Conservation (phyloP, 2,888 invertebrate species). For the Polymixis flavicincta region DNA sequence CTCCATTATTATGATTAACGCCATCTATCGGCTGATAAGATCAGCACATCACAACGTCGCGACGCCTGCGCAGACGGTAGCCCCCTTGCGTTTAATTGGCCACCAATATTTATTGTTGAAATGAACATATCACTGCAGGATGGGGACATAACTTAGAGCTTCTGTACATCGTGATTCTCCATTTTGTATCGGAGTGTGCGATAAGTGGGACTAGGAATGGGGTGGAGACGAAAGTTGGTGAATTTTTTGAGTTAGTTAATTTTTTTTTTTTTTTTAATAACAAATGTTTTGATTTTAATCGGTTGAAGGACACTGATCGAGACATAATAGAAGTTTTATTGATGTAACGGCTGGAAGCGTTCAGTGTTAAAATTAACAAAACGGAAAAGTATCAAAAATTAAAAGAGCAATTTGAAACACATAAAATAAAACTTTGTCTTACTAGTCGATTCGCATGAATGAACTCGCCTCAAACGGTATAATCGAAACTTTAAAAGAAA, state of each 20-base stretch:
- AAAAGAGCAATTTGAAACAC: not conserved
- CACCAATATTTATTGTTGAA: slow-evolving; percentile 89
- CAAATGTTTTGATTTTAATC: not conserved
- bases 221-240: slow-evolving; percentile 69
- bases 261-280: not conserved
- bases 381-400: not conserved
- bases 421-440: not conserved
- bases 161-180: slow-evolving; percentile 87
- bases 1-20: slow-evolving; percentile 64
- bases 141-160: slow-evolving; percentile 88
- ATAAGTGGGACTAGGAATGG: slow-evolving; percentile 79
- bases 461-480: too few relatives aligned
- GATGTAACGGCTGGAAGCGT: not conserved
- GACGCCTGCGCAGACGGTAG: slow-evolving; percentile 67
- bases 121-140: slow-evolving; percentile 87
- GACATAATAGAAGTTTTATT: not conserved
- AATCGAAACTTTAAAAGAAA: too few relatives aligned
- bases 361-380: not conserved
- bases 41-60: slow-evolving; percentile 55
- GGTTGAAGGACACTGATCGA: not conserved
- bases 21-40: slow-evolving; percentile 64
- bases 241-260: not conserved
- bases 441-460: too few relatives aligned
- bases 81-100: slow-evolving; percentile 84
- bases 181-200: slow-evolving; percentile 88